Evolutionary conservation across 2,113 vertebrate genomes (phyloP).

Genomic region (Telmatochromis brichardi): DNA sequence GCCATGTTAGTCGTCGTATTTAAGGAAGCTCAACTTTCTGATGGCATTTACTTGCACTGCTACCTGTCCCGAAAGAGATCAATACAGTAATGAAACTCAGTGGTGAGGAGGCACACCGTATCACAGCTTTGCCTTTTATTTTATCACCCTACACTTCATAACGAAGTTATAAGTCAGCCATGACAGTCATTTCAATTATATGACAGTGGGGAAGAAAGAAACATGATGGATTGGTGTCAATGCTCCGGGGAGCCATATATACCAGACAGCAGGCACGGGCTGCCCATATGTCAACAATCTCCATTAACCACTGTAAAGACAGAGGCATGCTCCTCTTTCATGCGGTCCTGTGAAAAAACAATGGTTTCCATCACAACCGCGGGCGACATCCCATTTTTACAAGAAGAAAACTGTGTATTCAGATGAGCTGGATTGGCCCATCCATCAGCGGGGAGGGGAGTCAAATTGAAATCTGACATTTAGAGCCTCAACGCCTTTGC

Average conservation of each 20-base stretch:
- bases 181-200: conserved; percentile 56
- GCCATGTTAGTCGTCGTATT: not conserved
- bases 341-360: not conserved
- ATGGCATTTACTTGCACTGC: conserved; percentile 11
- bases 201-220: conserved; percentile 41
- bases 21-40: not conserved
- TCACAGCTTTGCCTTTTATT: conserved; percentile 24
- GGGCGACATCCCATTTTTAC: conserved; percentile 17
- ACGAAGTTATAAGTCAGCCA: conserved; percentile 55
- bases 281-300: conserved; percentile 52
- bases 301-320: conserved; percentile 32
- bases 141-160: conserved; percentile 24
- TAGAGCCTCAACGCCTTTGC: conserved; percentile 51
- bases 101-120: not conserved
- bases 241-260: conserved; percentile 14
- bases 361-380: conserved; percentile 16
- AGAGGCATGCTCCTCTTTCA: not conserved
- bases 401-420: conserved; percentile 41
- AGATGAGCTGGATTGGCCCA: conserved; percentile 46
- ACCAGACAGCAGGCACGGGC: not conserved
- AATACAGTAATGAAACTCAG: conserved; percentile 27
- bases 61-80: conserved; percentile 41
- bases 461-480: conserved; percentile 72
- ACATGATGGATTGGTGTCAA: conserved; percentile 46
- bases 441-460: conserved; percentile 51